Evolutionary conservation across 2,113 vertebrate species (phyloP).

Genomic region (Ceyx cyanopectus): DNA sequence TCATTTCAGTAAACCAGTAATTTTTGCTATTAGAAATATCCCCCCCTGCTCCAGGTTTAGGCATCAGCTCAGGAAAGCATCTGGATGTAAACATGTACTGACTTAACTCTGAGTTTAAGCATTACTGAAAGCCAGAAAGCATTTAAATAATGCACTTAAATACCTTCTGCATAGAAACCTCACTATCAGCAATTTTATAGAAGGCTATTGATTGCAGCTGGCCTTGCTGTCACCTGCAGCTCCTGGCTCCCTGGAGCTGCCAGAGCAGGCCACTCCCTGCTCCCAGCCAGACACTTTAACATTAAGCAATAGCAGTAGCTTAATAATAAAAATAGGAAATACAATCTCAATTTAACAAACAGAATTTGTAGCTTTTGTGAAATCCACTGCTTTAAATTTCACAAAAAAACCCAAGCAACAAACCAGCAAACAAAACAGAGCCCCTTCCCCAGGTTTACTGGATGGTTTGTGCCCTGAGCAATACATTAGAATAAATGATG

Average conservation of each 20-base stretch:
- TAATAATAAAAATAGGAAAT: not conserved
- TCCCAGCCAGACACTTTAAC: not conserved
- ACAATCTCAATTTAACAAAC: rapidly evolving
- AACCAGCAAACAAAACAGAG: not conserved
- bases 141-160: not conserved
- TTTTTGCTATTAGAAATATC: not conserved
- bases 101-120: not conserved
- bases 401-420: not conserved
- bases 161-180: not conserved
- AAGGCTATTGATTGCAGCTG: not conserved
- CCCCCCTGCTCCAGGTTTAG: not conserved
- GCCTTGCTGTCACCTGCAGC: not conserved
- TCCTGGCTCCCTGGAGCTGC: not conserved
- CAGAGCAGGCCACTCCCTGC: not conserved
- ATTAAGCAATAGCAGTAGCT: not conserved
- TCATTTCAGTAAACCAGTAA: not conserved
- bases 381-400: not conserved
- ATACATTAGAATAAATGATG: not conserved
- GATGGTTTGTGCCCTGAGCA: not conserved
- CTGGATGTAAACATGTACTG: not conserved
- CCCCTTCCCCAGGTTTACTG: not conserved
- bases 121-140: not conserved
- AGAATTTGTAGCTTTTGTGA: not conserved
- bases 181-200: constrained; percentile 6
- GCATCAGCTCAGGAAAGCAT: not conserved